These are phyloP conservation scores for Psittacula echo DNA, from an alignment of 2,797 vertebrate species.

Conservation along the genomic window DNA sequence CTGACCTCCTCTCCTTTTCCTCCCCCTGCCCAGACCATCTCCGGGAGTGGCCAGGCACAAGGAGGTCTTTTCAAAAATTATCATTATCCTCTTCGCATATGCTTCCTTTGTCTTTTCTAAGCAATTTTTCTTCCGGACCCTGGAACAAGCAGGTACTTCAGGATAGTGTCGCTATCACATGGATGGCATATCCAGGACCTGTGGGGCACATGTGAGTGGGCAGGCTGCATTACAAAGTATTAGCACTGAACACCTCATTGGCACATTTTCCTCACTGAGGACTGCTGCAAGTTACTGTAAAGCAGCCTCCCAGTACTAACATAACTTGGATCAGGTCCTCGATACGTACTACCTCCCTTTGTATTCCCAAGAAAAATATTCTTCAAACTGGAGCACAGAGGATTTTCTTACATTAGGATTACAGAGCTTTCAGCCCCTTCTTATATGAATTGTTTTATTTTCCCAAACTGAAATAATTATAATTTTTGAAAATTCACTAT, in stretches of 20 bases:
- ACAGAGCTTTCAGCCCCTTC: not conserved
- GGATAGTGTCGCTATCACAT: not conserved
- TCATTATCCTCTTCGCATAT: rapidly evolving
- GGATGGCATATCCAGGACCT: not conserved
- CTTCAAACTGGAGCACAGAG: not conserved
- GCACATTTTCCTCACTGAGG: too few species aligned
- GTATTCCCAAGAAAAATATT: not conserved
- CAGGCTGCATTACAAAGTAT: not conserved
- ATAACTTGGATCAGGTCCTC: not conserved
- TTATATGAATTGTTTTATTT: not conserved
- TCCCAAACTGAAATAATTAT: not conserved
- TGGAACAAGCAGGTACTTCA: not conserved
- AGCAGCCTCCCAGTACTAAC: not conserved
- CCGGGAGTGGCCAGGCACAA: not conserved
- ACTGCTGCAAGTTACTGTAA: not conserved
- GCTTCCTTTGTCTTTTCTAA: not conserved
- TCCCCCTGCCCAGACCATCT: not conserved
- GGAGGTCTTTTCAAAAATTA: not conserved
- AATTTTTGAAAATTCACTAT: not conserved
- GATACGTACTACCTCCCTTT: not conserved
- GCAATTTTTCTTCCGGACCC: not conserved
- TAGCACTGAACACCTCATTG: not conserved
- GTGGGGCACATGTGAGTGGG: not conserved
- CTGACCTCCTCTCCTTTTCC: rapidly evolving
- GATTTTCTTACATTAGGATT: not conserved